Evolutionary conservation across 1,140 invertebrate genomes (phyloP), one percentile per base, ranked within the genome.

Genomic region (Apis cerana): DNA sequence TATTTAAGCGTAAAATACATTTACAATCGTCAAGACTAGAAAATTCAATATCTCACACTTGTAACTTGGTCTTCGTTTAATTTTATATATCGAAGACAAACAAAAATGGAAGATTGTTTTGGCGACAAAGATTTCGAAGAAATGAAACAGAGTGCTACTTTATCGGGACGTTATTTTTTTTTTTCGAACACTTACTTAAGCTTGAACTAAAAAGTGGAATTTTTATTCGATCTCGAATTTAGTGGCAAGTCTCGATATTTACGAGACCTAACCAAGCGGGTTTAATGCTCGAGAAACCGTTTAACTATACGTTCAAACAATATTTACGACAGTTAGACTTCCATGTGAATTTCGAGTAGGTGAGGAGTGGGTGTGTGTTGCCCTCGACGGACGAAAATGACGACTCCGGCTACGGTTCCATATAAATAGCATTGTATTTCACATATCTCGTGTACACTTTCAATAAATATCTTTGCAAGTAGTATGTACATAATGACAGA

Each of bases 381-480:
- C 15, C 48, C 59, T 52, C 65, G 67, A 77, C 21, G 33, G 15
- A 52, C 61, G 52, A 83, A 75, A 85, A 80, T 88, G 74, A 83
- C 83, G 70, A 88, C 79, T 61, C 68, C 61, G 27, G 13, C 54
- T 70, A 74, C 10, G 71, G 67, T 83, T 89, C 80, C 87, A 83
- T 87, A 87, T 90, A 89, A 90, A 88, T 90, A 88, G 78, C 74
- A 88, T 77, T 89, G 70, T 90, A 89, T 86, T 90, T 91, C 86
- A 88, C 86, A 90, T 85, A 71, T 86, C 64, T 90, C 83, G 83
- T 91, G 69, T 91, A 91, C 89, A 91, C 83, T 90, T 75, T 91
- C 86, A 90, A 91, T 91, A 91, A 91, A 91, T 91, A 91, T 91
- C 83, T 90, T 88, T 88, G 33, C 79, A 87, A 83, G 81, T 89